Evolutionary conservation across 2,888 invertebrate species (phyloP), one percentile per base, ranked within the genome.

Genomic region (Patella caerulea): DNA sequence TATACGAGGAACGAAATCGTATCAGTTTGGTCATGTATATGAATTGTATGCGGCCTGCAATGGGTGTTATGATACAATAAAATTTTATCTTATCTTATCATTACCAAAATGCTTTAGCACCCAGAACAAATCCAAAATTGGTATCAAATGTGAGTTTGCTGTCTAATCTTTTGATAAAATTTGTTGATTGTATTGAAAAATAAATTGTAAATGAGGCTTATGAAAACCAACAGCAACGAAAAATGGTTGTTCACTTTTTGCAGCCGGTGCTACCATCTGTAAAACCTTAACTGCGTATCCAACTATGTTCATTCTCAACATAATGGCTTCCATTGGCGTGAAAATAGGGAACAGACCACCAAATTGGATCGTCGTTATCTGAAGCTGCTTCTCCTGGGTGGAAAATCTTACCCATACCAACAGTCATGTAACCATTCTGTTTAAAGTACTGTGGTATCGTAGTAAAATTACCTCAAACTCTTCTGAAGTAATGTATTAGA

Each of bases 141-240:
- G 34, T 34, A 4, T 34, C 34, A 34, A 34, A 34, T 34, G 34
- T 34, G 2, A 34, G 34, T 34, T 34, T 34, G 34, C 34, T 34
- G 34, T 2, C 34, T 34, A 34, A 34, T 34, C 34, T 3, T 34
- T 34, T 34, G 34, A 34, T 34, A 24, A 34, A 34, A 34, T 34
- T 34, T 34, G 34, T 34, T 34, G 34, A 34, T 34, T 34, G 34
- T 34, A 34, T 34, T 34, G 85, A 65, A 79, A 84, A 14, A 81
- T 53, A 71, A 83, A 85, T 0, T 84, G 84, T 17, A 85, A 72
- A 72, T 85, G 84, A 17, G 84, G 83, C 74, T 82, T 83, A 45
- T 78, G 78, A 76, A 84, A 83, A 2, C 85, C 85, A 4, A 83
- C 82, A 15, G 85, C 85, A 24, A 85, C 56, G 70, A 85, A 85